These are phyloP conservation scores for Chascanopsetta lugubris DNA, from an alignment of 2,113 vertebrate genomes.

Conservation along the genomic window DNA sequence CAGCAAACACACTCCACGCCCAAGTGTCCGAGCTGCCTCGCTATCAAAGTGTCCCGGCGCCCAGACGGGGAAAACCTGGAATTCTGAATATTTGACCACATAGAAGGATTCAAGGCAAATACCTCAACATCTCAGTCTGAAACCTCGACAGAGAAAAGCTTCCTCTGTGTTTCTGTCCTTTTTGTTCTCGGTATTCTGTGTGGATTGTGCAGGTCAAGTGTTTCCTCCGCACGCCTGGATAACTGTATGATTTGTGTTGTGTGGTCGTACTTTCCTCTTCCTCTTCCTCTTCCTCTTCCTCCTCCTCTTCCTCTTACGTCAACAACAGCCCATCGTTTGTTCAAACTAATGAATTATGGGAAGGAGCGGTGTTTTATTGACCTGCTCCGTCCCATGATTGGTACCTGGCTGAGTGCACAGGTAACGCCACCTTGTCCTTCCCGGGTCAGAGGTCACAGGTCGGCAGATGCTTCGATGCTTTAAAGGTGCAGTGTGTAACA, in stretches of 20 bases:
- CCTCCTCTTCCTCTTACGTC: slow-evolving; percentile 41
- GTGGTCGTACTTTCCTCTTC: slow-evolving; percentile 31
- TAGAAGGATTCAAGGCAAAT: neutral
- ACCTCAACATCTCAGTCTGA: neutral
- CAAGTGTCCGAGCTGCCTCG: neutral
- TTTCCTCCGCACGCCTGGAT: slow-evolving; percentile 34
- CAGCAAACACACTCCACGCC: neutral
- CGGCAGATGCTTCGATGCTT: too few species aligned
- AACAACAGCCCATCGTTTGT: slow-evolving; percentile 70
- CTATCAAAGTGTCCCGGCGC: neutral
- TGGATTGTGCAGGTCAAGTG: slow-evolving; percentile 10
- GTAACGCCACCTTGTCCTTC: too few species aligned
- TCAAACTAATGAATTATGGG: slow-evolving; percentile 67
- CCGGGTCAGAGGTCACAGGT: too few species aligned
- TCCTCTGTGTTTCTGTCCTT: slow-evolving; percentile 41
- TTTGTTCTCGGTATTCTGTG: slow-evolving; percentile 16
- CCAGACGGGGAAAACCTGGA: neutral
- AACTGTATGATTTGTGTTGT: slow-evolving; percentile 46
- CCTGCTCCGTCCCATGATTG: slow-evolving; percentile 9
- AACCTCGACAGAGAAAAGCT: neutral
- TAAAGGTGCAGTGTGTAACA: too few species aligned
- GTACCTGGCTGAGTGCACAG: slow-evolving; percentile 32
- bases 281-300: slow-evolving; percentile 38
- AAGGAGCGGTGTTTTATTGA: slow-evolving; percentile 7
- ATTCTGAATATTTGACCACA: slow-evolving; percentile 2